Evolutionary conservation across 2,888 invertebrate genomes (phyloP), one percentile per base, ranked within the genome.

Genomic region (Harmothoe impar): DNA sequence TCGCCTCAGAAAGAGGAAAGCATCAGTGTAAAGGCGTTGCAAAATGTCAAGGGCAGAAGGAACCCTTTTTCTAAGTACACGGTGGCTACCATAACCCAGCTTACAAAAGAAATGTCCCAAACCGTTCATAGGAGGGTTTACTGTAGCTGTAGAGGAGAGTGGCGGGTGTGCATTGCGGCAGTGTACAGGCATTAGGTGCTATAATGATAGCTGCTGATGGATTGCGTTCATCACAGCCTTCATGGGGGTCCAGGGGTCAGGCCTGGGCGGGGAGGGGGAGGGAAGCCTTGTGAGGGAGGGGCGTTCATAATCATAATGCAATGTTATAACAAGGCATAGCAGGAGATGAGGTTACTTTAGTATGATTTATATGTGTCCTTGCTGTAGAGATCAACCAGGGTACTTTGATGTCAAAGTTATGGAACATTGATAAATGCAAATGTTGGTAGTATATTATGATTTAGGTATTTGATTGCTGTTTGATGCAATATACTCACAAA

Each of bases 131-230:
- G 15, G 3, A 62, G 20, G 62, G 62, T 62, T 62, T 62, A 62
- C 62, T 12, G 23, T 62, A 62, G 23, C 20, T 62, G 1, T 20
- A 20, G 20, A n/a, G 62, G 62, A 20, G n/a, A 62, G 62, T 3
- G 20, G 62, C 3, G 23, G 62, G 62, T 62, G 62, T 62, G 43
- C 43, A 43, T 43, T 7, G 43, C 43, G 62, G 62, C 20, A 3
- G 15, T 62, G 81, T 81, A 43, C 43, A 17, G 81, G 43, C 33
- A 81, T 81, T 81, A 81, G 81, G 35, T 35, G 23, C 35, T 43
- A 35, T 81, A 81, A 81, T 81, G 81, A 43, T 43, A 81, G 43
- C 81, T 3, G 35, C 43, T 81, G 81, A 81, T 81, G n/a, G 81
- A 81, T 81, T 81, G 81, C 81, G 33, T 43, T 43, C 81, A 81